These are phyloP conservation scores for Paraescarpia echinospica DNA, from an alignment of 1,140 invertebrate genomes.

Conservation along the genomic window DNA sequence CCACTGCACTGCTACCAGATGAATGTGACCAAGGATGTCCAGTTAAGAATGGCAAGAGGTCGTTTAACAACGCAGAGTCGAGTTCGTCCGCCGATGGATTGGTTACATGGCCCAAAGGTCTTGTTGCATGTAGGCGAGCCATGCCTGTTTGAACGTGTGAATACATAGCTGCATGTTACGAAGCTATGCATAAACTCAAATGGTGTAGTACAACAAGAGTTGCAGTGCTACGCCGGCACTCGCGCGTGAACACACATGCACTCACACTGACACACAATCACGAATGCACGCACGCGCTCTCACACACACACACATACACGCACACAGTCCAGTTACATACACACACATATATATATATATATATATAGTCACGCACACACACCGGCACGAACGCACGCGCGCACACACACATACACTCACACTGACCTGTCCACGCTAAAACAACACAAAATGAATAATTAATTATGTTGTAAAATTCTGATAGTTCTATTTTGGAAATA, in stretches of 20 bases:
- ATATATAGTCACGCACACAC: too few species aligned
- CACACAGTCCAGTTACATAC: too few species aligned
- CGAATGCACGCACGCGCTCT: too few species aligned
- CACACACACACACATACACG: too few species aligned
- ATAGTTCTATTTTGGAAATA: too few species aligned
- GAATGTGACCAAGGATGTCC: not conserved
- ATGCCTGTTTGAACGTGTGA: not conserved
- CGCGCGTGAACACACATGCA: not conserved
- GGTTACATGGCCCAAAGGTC: not conserved
- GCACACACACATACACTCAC: too few species aligned
- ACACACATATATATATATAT: too few species aligned
- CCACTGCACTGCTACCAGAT: not conserved
- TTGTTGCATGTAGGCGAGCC: not conserved
- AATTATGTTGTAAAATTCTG: too few species aligned
- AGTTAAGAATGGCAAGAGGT: not conserved
- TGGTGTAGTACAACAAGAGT: not conserved
- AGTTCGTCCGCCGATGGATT: not conserved
- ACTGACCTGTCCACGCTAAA: too few species aligned
- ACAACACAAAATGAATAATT: too few species aligned
- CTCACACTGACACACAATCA: too few species aligned
- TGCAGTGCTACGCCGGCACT: not conserved
- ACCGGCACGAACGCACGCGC: too few species aligned
- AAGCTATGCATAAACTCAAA: not conserved
- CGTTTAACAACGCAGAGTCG: not conserved
- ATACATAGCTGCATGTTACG: not conserved